These are phyloP conservation scores for Leptothorax acervorum DNA, from an alignment of 2,888 invertebrate species.

Conservation along the genomic window DNA sequence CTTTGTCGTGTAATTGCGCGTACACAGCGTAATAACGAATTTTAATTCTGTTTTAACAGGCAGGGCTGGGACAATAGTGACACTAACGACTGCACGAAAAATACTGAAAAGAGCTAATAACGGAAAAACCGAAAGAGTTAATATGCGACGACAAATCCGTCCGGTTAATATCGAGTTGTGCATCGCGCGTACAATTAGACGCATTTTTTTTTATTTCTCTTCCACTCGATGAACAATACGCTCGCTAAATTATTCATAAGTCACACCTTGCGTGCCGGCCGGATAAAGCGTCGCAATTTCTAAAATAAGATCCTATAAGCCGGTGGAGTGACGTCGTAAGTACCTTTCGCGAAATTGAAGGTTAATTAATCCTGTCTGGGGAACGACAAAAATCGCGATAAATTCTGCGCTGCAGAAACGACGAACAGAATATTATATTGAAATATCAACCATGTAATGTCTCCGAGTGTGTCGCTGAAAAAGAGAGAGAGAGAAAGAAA, in stretches of 20 bases:
- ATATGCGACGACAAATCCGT: slow-evolving; percentile 21
- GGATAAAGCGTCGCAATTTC: slow-evolving; percentile 67
- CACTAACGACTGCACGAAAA: slow-evolving; percentile 4
- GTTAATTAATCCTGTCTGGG: slow-evolving; percentile 62
- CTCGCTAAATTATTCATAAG: slow-evolving; percentile 73
- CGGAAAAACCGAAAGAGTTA: background rate
- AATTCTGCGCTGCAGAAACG: slow-evolving; percentile 36
- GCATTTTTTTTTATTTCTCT: slow-evolving; percentile 64
- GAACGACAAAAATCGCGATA: slow-evolving; percentile 3
- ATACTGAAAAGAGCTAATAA: background rate
- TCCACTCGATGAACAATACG: slow-evolving; percentile 66
- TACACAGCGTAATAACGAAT: slow-evolving; percentile 15
- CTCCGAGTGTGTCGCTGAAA: background rate
- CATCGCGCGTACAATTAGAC: slow-evolving; percentile 65
- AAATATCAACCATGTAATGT: slow-evolving; percentile 29
- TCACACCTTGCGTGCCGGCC: slow-evolving; percentile 69
- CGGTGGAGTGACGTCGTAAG: slow-evolving; percentile 45
- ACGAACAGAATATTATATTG: slow-evolving; percentile 21
- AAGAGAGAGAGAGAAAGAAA: background rate
- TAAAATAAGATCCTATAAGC: slow-evolving; percentile 64
- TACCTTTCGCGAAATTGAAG: slow-evolving; percentile 63
- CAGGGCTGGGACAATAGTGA: background rate
- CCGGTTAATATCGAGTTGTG: slow-evolving; percentile 56
- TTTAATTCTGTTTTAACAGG: slow-evolving; percentile 4
- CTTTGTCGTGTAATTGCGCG: slow-evolving; percentile 27